Conservation (phyloP, 2,888 invertebrate genomes). For the Thyatira batis region DNA sequence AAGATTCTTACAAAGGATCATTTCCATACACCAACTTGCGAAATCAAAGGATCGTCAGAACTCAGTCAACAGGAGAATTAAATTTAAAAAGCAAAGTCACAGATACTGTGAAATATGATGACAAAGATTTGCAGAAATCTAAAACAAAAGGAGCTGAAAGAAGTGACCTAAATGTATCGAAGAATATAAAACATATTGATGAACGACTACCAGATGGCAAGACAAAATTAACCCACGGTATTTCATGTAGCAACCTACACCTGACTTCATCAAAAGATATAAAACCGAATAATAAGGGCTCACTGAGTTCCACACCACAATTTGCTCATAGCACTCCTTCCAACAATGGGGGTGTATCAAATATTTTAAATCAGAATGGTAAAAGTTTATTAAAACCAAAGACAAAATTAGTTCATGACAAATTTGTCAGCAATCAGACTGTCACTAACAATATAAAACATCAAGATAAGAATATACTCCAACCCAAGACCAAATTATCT, state of each 20-base stretch:
- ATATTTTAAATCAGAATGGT: background rate
- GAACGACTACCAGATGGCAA: background rate
- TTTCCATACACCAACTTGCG: conserved; percentile 30
- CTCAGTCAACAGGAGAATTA: conserved; percentile 5
- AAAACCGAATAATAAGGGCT: background rate
- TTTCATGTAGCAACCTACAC: background rate
- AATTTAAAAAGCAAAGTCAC: background rate
- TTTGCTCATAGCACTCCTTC: background rate
- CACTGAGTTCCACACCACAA: background rate
- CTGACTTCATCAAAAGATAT: background rate
- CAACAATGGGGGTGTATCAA: background rate
- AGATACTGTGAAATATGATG: background rate
- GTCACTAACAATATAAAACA: background rate
- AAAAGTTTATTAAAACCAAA: background rate
- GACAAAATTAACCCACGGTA: background rate
- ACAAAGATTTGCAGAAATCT: background rate
- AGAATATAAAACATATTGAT: background rate
- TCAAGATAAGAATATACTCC: background rate
- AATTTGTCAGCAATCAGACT: background rate
- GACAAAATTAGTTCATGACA: background rate
- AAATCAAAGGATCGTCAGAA: conserved; percentile 26
- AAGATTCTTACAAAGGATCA: conserved; percentile 40
- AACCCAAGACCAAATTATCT: background rate
- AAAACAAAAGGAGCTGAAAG: background rate
- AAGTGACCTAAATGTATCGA: background rate